Percentiles rank a stretch among this genome's conserved stretches.
Evolutionary conservation across 1,140 invertebrate species (phyloP).

Genomic region (Melanaphis sacchari): DNA sequence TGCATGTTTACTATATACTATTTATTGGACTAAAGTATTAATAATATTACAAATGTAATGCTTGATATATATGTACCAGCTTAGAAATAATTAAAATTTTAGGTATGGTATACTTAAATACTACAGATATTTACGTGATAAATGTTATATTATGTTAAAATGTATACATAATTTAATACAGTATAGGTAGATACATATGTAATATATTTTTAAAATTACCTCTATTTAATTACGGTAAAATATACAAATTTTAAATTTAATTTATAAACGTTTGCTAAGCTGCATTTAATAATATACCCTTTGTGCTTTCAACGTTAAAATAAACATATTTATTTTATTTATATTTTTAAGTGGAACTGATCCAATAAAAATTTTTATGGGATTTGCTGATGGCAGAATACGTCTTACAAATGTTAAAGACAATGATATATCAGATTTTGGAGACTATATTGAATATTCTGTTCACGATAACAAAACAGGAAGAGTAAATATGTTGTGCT

Average conservation of each 20-base stretch:
- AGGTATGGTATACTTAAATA: too few species aligned
- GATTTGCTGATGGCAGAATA: constrained; percentile 74
- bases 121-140: neutral
- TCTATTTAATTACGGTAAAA: neutral
- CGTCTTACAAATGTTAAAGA: constrained; percentile 68
- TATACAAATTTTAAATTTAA: too few species aligned
- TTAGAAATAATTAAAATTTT: neutral
- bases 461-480: constrained; percentile 83
- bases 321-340: neutral
- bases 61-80: too few species aligned
- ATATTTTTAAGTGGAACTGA: neutral
- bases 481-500: constrained; percentile 71
- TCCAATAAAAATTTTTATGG: constrained; percentile 67
- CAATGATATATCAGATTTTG: constrained; percentile 67
- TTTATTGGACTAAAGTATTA: neutral
- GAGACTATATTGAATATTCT: constrained; percentile 74
- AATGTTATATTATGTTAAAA: neutral
- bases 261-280: too few species aligned
- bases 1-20: neutral
- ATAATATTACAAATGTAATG: neutral
- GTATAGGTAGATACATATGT: too few species aligned
- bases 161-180: neutral
- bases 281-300: too few species aligned
- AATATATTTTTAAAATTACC: neutral
- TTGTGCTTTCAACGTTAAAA: neutral